Evolutionary conservation across 1,140 invertebrate species (phyloP).

Genomic region (Lamellibrachia luymesi): DNA sequence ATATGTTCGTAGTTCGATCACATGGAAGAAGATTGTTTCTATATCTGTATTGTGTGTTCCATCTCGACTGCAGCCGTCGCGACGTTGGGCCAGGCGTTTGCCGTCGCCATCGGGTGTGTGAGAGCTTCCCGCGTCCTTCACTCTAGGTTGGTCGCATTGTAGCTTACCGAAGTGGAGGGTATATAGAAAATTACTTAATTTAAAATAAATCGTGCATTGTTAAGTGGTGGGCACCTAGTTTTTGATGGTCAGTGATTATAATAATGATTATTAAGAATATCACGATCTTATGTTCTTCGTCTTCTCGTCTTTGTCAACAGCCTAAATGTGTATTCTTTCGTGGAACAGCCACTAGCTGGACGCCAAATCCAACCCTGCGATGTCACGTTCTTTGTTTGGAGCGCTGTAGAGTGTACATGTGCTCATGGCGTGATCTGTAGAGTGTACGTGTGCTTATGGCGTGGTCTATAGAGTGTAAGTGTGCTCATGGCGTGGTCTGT

Average conservation of each 20-base stretch:
- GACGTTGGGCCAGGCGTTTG: neutral
- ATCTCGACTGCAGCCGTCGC: neutral
- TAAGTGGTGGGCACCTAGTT: neutral
- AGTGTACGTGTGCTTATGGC: too few species aligned
- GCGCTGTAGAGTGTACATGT: too few species aligned
- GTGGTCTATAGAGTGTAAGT: too few species aligned
- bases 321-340: too few species aligned
- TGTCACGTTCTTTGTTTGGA: too few species aligned
- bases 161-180: neutral
- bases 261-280: neutral
- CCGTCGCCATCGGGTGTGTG: constrained; percentile 22
- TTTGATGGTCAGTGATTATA: too few species aligned
- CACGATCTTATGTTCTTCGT: neutral
- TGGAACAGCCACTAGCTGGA: too few species aligned
- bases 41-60: neutral
- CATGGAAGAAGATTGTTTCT: neutral
- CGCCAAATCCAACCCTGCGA: too few species aligned
- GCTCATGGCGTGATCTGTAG: too few species aligned
- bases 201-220: neutral
- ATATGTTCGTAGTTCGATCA: neutral
- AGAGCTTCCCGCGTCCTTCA: constrained; percentile 5
- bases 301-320: neutral
- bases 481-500: too few species aligned
- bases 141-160: neutral
- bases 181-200: neutral